A percentile compares a stretch with the other conserved stretches of the same genome.
Evolutionary conservation across 2,888 invertebrate genomes (phyloP).

Genomic region (Onthophagus sagittarius): DNA sequence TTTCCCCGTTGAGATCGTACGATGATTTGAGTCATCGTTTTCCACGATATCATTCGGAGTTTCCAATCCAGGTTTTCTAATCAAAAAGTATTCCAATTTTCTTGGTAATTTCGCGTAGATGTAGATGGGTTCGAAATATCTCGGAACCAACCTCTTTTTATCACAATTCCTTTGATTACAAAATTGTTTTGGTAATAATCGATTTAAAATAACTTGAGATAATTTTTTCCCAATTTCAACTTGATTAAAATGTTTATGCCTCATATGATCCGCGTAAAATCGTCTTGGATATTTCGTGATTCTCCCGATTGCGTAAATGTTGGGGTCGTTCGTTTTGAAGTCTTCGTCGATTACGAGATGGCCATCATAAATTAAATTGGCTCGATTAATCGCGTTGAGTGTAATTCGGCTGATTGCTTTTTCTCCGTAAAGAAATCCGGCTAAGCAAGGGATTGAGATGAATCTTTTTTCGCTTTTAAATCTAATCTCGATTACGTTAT

Average conservation of each 20-base stretch:
- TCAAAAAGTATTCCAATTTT: constrained; percentile 56
- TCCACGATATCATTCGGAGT: constrained; percentile 55
- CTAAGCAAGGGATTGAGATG: constrained; percentile 53
- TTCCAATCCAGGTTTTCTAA: constrained; percentile 60
- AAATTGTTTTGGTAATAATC: constrained; percentile 24
- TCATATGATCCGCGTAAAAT: constrained; percentile 52
- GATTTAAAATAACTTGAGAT: constrained; percentile 29
- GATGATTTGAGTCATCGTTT: constrained; percentile 53
- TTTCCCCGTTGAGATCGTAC: constrained; percentile 60
- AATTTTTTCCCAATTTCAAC: constrained; percentile 64
- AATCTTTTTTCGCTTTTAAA: constrained; percentile 44
- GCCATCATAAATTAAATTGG: constrained; percentile 58
- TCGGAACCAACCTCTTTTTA: constrained; percentile 35
- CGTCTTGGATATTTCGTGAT: constrained; percentile 60
- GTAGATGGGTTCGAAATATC: constrained; percentile 45
- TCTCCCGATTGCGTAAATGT: constrained; percentile 64
- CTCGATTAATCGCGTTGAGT: constrained; percentile 53
- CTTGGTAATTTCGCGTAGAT: constrained; percentile 56
- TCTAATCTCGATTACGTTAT: too few relatives aligned
- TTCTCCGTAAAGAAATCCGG: constrained; percentile 57
- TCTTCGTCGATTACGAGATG: constrained; percentile 59
- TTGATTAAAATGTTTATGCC: constrained; percentile 56
- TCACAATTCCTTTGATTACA: background rate
- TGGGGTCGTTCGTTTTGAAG: constrained; percentile 62
- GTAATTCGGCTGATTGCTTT: constrained; percentile 50